Evolutionary conservation across 2,888 invertebrate genomes (phyloP), one percentile per base, ranked within the genome.

Genomic region (Polietes domitor): DNA sequence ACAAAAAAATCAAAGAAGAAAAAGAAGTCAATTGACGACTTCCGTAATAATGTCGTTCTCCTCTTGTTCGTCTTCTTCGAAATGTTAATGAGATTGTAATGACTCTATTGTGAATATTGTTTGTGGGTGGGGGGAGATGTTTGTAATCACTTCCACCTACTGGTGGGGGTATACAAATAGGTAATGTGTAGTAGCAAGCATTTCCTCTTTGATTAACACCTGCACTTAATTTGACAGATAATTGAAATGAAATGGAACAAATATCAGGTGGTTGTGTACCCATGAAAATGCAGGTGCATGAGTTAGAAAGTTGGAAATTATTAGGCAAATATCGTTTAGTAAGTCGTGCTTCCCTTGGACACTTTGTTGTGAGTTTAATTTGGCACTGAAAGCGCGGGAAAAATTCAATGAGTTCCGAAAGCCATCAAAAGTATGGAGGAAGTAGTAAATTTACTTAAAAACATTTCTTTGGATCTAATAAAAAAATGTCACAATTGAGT

Each of bases 31-130:
- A 61, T 61, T 61, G 24, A 7, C 75, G 21, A 76, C 65, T 68
- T 76, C 65, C 65, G 37, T 58, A 43, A 41, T 70, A 43, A 68
- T 19, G 7, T 19, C 41, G 0, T 65, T 65, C 19, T 41, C 24
- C n/a, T 17, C 50, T 47, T 9, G n/a, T n/a, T n/a, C n/a, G n/a
- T n/a, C n/a, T 12, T 10, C 50, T 26, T 43, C 17, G 12, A 61
- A 43, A 65, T 53, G 37, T 53, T 58, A 70, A 55, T 70, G 55
- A 58, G 15, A 24, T 12, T 53, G 50, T 68, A 76, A 76, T 68
- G 55, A 68, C 41, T 55, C 41, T n/a, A 68, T 76, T 41, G 24
- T 21, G 28, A 32, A 63, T 32, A n/a, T 24, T 68, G 21, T 68
- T 7, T 2, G 19, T 70, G 7, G 47, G 2, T 70, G 10, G 37